A percentile compares a stretch with the other conserved stretches of the same genome.
These are phyloP conservation scores for Xiphophorus hellerii DNA, from an alignment of 2,113 vertebrate genomes.

Conservation along the genomic window DNA sequence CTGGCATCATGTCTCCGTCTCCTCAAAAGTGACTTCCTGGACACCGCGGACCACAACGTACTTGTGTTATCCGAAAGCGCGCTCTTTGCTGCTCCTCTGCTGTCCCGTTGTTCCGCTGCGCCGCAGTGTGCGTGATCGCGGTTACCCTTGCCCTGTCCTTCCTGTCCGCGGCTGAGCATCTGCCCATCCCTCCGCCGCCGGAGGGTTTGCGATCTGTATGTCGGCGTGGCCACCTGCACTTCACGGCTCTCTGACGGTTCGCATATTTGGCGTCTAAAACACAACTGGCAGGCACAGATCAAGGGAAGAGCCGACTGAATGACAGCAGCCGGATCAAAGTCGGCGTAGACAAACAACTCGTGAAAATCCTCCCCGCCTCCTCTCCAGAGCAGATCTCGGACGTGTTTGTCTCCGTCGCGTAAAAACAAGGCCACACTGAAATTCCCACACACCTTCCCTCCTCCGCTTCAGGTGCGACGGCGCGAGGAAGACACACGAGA, in stretches of 20 bases:
- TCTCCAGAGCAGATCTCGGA: slow-evolving; percentile 13
- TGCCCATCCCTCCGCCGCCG: slow-evolving; percentile 37
- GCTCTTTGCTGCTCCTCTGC: neutral
- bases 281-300: slow-evolving; percentile 51
- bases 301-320: slow-evolving; percentile 52
- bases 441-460: slow-evolving; percentile 35
- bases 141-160: slow-evolving; percentile 50
- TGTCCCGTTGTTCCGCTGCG: neutral
- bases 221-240: slow-evolving; percentile 48
- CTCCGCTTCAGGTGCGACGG: slow-evolving; percentile 25
- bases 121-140: slow-evolving; percentile 19
- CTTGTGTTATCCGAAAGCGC: neutral
- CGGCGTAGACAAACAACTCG: slow-evolving; percentile 18
- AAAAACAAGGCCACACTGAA: slow-evolving; percentile 34
- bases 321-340: slow-evolving; percentile 63
- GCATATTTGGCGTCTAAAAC: slow-evolving; percentile 45
- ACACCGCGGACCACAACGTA: neutral
- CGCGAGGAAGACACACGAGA: slow-evolving; percentile 7
- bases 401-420: slow-evolving; percentile 50
- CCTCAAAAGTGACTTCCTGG: neutral
- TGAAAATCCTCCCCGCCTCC: slow-evolving; percentile 37
- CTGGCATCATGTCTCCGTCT: too few species aligned
- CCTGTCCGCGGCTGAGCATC: slow-evolving; percentile 56
- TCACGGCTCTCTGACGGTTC: slow-evolving; percentile 51
- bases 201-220: slow-evolving; percentile 61